Evolutionary conservation across 2,113 vertebrate species (phyloP), one percentile per base, ranked within the genome.

Genomic region (Lonchura striata): DNA sequence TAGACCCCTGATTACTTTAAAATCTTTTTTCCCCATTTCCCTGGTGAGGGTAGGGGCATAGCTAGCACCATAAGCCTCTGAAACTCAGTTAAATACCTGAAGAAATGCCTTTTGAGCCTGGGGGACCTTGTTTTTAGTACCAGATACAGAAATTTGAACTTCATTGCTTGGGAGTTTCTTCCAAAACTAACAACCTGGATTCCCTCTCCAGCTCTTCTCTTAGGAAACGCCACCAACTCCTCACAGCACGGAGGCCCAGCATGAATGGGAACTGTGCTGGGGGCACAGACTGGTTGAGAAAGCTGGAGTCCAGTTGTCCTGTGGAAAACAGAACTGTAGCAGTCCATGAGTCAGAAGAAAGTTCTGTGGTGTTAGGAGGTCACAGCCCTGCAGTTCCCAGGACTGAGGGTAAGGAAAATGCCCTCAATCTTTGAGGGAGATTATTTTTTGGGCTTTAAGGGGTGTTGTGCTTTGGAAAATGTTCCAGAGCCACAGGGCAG

Each of bases 251-350:
- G 93, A 95, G 63, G 59, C 79, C 92, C 86, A 98, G 97, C 72
- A 98, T 97, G 97, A 98, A 95, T 25, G 70, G 94, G 47, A 95
- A 95, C 72, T 90, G 91, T 71, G 82, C 95, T 82, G 82, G 47
- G 90, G 96, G 97, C 39, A 75, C 96, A 24, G 94, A 94, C 83
- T 96, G 97, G 89, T 35, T 95, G 25, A 76, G 94, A 61, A 91
- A 69, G 77, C 96, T 39, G 4, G 98, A 98, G 41, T 90, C 96
- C 59, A 77, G 8, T 68, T 94, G 92, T 78, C 68, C 93, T 33
- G 87, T 74, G 56, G 97, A 97, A 72, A 97, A 92, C 50, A 15
- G 68, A 52, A 31, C 91, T 57, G 53, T 39, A 63, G 70, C 92
- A 47, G 47, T 78, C 46, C 97, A 78, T 60, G 97, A 97, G 77